phyloP scores from a whole-genome alignment of 2,888 invertebrate genomes.

The Amphipoea oculea region DNA sequence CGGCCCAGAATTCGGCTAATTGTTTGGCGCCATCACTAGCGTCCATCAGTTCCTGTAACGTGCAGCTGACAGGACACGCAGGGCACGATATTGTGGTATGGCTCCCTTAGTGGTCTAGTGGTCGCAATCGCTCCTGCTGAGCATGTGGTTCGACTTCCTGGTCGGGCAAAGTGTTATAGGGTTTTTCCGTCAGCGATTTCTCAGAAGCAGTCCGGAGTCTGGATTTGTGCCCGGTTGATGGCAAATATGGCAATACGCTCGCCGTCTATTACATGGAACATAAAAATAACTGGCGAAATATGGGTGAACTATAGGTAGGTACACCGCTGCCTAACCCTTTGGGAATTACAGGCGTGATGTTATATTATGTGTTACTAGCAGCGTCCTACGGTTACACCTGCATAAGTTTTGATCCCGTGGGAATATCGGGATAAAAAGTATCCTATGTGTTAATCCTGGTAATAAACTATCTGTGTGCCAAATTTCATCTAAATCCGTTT shows the following conservation, averaged over 20 bases:
- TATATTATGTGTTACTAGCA: not conserved
- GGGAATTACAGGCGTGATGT: not conserved
- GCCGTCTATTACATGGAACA: not conserved
- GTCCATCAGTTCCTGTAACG: no score
- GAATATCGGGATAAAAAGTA: no score
- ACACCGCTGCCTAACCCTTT: not conserved
- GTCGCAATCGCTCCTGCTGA: not conserved
- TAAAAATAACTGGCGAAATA: not conserved
- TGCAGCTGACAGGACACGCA: no score
- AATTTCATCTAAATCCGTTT: no score
- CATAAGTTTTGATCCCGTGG: no score
- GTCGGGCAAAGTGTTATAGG: not conserved
- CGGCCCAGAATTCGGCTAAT: no score
- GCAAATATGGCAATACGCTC: not conserved
- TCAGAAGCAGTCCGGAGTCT: not conserved
- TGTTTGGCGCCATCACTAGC: no score
- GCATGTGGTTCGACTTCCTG: not conserved
- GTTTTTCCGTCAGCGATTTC: not conserved
- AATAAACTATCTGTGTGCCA: no score
- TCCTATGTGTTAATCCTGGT: no score
- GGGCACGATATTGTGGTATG: not conserved
- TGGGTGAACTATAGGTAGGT: not conserved
- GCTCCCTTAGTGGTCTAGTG: not conserved
- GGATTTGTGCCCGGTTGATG: not conserved
- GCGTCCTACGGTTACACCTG: no score